Base-by-base conservation (phyloP, 1,140 invertebrate species). In the Aphelinus atriplicis region DNA sequence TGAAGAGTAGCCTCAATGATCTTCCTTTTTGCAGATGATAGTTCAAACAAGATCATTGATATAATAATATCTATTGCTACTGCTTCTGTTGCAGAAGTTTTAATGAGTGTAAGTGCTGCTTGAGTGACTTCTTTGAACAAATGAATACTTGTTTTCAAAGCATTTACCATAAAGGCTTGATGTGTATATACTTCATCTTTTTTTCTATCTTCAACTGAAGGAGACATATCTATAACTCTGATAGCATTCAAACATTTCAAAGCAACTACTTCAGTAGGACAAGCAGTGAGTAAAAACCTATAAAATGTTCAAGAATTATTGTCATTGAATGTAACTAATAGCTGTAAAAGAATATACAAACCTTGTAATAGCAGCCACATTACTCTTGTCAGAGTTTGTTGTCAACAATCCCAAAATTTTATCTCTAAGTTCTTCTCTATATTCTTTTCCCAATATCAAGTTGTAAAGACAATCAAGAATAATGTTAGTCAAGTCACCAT, bases 11-110 rank as follows among this genome's bases (percentile, higher is more conserved):
- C 10, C 78, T 84, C 80, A 46, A 83, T 70, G 60, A 72, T 78
- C 82, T 87, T 88, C 26, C 78, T 81, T 47, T 79, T 86, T 6
- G 60, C 4, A 46, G 74, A 45, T 46, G 81, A 78, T 5, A 73
- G 80, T 26, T 77, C 70, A 26, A 75, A 78, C 6, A 86, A 67
- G 1, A 87, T 71, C 7, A 88, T 76, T 3, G 83, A 65, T 61
- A 88, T 76, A 43, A 87, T 83, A 4, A 88, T 72, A 76, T 88
- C 85, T 63, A 88, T 77, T 5, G 84, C 80, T 72, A 82, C 82
- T 47, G 84, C 77, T 53, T 84, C 78, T 26, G 80, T 80, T n/a
- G 74, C 76, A 67, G 77, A 73, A 7, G 71, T 72, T 70, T 80
- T 83, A 43, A 85, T 66, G 9, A 87, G 60, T 9, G 60, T 58